These are phyloP conservation scores for Manis crassicaudata DNA, from an alignment of 2,797 vertebrate genomes.

Conservation along the genomic window DNA sequence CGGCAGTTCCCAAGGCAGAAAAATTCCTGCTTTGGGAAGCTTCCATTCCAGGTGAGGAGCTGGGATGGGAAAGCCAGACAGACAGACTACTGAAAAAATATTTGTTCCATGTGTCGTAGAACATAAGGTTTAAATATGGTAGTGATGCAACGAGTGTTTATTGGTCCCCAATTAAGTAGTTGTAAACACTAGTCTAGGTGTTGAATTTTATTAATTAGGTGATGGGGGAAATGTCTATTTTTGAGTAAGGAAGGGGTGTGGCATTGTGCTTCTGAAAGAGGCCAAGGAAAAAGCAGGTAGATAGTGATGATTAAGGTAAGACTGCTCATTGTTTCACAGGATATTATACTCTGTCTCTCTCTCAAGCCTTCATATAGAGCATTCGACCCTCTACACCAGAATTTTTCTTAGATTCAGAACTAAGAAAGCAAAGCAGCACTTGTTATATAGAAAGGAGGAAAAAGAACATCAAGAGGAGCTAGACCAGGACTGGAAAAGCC, in stretches of 20 bases:
- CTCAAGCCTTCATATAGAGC: neutral
- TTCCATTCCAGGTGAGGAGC: neutral
- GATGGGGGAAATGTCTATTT: neutral
- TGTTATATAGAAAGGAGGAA: neutral
- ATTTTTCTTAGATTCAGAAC: constrained; percentile 28
- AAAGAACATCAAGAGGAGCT: neutral
- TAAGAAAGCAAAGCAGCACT: neutral
- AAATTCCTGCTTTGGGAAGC: neutral
- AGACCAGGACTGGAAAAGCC: neutral
- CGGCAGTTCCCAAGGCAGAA: neutral
- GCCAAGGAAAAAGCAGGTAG: neutral
- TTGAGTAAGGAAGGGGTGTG: neutral
- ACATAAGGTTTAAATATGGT: neutral
- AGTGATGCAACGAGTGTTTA: too few relatives aligned
- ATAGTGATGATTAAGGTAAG: neutral
- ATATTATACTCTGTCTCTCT: neutral
- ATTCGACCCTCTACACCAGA: neutral
- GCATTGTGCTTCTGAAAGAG: neutral
- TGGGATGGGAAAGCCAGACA: neutral
- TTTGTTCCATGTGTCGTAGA: neutral
- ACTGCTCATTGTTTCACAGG: neutral
- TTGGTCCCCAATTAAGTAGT: too few relatives aligned
- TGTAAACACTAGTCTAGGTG: neutral
- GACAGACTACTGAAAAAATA: neutral
- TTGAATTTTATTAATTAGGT: neutral